phyloP scores from a whole-genome alignment of 2,888 invertebrate species.

The Acronicta alni region DNA sequence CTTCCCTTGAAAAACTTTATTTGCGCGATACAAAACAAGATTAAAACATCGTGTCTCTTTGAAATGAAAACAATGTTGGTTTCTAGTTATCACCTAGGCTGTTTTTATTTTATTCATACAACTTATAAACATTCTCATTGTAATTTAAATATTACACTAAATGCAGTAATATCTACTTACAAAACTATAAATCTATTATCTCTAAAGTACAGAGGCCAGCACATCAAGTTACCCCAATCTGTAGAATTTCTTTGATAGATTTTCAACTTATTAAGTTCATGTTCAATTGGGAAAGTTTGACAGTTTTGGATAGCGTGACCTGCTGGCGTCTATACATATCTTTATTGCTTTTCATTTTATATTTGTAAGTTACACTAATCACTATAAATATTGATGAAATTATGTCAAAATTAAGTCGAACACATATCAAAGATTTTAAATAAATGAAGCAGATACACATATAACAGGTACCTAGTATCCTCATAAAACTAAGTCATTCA shows the following conservation, averaged over 20 bases:
- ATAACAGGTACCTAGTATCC: constrained; percentile 6
- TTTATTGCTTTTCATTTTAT: constrained; percentile 19
- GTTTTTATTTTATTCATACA: constrained; percentile 1
- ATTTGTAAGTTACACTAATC: constrained; percentile 12
- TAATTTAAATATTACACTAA: constrained; percentile 20
- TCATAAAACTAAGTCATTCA: constrained; percentile 1
- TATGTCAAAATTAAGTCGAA: constrained; percentile 40
- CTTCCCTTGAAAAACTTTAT: constrained; percentile 17
- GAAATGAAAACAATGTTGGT: constrained; percentile 2
- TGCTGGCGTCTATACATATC: too few relatives aligned
- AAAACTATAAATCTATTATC: constrained; percentile 17
- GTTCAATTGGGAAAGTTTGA: too few relatives aligned
- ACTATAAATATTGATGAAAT: constrained; percentile 25
- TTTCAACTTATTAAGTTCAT: too few relatives aligned
- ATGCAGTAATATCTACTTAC: constrained; percentile 14
- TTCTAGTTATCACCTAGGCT: constrained; percentile 15
- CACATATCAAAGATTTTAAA: constrained; percentile 17
- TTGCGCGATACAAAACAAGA: constrained; percentile 11
- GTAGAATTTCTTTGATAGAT: too few relatives aligned
- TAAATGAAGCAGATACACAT: constrained; percentile 7
- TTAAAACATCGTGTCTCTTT: constrained; percentile 4
- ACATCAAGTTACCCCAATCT: too few relatives aligned
- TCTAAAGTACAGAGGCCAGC: too few relatives aligned
- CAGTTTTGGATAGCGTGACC: too few relatives aligned
- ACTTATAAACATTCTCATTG: constrained; percentile 3